Evolutionary conservation across 2,113 vertebrate species (phyloP).

Genomic region (Thinocorus orbignyianus): DNA sequence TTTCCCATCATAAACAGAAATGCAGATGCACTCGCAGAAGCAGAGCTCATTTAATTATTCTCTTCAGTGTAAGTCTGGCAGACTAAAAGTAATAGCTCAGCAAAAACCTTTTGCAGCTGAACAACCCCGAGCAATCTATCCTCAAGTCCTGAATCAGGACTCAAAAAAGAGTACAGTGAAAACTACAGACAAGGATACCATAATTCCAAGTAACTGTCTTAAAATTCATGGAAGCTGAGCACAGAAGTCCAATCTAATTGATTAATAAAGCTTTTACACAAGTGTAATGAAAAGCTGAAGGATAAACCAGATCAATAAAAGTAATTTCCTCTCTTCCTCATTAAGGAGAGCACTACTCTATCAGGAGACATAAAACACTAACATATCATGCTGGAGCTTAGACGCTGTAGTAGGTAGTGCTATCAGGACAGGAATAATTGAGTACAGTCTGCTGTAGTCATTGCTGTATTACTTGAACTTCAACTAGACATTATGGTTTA

Average conservation of each 20-base stretch:
- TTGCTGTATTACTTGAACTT: neutral
- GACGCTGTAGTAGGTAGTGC: neutral
- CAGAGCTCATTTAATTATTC: neutral
- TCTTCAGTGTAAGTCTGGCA: neutral
- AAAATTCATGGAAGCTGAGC: neutral
- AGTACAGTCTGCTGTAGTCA: neutral
- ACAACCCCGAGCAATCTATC: neutral
- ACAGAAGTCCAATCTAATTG: neutral
- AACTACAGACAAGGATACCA: neutral
- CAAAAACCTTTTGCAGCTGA: neutral
- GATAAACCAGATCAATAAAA: slow-evolving; percentile 5
- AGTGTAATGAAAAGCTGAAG: neutral
- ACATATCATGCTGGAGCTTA: neutral
- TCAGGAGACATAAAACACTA: neutral
- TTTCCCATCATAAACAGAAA: neutral
- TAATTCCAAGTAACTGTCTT: neutral
- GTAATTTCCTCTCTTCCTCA: neutral
- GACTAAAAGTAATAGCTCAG: neutral
- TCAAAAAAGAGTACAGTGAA: neutral
- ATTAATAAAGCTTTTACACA: neutral
- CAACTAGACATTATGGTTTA: neutral
- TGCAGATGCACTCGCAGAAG: neutral
- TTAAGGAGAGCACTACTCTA: neutral
- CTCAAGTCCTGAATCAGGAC: neutral
- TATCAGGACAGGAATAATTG: neutral